Conservation (phyloP, 2,113 vertebrate species). For the Myrmecophaga tridactyla region DNA sequence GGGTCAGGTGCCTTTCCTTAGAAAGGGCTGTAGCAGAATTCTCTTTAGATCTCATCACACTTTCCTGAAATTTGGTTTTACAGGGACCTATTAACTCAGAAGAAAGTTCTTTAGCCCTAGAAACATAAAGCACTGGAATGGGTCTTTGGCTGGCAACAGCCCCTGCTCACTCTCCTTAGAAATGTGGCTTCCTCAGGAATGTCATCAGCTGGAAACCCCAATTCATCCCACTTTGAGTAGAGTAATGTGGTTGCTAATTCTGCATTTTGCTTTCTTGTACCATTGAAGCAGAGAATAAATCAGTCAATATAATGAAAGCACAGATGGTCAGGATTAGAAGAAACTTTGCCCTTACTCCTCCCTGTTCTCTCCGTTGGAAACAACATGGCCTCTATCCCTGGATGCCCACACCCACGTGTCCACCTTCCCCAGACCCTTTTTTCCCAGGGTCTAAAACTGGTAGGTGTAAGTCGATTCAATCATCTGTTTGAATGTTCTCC, state of each 20-base stretch:
- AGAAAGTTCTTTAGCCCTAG: neutral
- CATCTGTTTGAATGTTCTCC: neutral
- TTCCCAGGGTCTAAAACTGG: neutral
- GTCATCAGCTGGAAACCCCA: neutral
- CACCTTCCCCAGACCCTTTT: neutral
- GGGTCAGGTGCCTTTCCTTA: neutral
- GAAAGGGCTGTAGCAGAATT: rapidly evolving
- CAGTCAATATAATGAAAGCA: neutral
- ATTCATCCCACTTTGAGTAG: neutral
- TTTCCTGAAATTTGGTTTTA: neutral
- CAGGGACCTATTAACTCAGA: neutral
- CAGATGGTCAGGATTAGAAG: neutral
- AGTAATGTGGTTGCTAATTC: neutral
- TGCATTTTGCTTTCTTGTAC: neutral
- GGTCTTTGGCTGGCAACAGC: neutral
- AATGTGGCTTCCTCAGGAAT: neutral
- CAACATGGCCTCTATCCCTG: neutral
- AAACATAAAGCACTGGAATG: too few relatives aligned
- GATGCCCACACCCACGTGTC: rapidly evolving
- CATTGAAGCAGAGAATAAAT: neutral
- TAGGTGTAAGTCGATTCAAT: neutral
- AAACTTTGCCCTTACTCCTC: neutral
- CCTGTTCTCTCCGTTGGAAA: neutral
- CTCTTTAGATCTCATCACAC: neutral
- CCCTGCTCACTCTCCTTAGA: neutral